Evolutionary conservation across 2,888 invertebrate genomes (phyloP).

Genomic region (Archaeoteleia sp.): DNA sequence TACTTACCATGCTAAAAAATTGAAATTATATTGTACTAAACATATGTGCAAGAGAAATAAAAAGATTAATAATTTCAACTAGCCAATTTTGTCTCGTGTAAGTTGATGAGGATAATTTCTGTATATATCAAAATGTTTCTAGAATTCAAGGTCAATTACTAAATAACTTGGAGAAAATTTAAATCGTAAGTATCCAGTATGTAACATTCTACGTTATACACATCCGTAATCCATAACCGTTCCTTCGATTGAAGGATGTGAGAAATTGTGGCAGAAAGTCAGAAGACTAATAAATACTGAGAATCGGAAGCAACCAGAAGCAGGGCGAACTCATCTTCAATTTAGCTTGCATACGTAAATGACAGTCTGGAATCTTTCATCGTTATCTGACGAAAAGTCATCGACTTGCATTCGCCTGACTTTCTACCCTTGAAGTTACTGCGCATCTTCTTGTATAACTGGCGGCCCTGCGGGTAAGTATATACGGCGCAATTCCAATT

Average conservation of each 20-base stretch:
- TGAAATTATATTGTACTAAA: no score
- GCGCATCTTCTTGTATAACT: neutral
- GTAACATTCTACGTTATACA: no score
- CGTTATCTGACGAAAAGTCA: constrained; percentile 33
- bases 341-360: constrained; percentile 13
- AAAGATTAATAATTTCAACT: no score
- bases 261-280: constrained; percentile 7
- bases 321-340: constrained; percentile 4
- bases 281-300: neutral
- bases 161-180: no score
- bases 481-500: constrained; percentile 48
- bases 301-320: neutral
- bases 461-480: constrained; percentile 24
- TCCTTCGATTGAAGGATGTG: constrained; percentile 4
- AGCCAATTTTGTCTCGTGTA: no score
- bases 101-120: no score
- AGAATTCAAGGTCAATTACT: no score
- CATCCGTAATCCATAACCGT: neutral
- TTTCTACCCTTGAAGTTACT: constrained; percentile 2
- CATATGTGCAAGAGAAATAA: no score
- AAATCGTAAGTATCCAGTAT: no score
- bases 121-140: no score
- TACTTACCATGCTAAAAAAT: no score
- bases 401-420: constrained; percentile 1
- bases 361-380: constrained; percentile 20